Conservation (phyloP, 1,140 invertebrate species). For the Capitella teleta region DNA sequence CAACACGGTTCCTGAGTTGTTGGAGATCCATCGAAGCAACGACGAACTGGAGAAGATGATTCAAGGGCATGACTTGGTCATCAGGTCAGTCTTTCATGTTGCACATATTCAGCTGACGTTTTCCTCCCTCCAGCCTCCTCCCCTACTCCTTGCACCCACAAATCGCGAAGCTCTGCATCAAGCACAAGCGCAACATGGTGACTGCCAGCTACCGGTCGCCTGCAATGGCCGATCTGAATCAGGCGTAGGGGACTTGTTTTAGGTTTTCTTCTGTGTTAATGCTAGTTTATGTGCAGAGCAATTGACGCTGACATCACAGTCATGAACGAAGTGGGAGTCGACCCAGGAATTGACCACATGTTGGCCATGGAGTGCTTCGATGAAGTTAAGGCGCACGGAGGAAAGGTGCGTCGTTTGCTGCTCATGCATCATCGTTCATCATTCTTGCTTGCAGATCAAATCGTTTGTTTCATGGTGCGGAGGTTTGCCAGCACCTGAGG, state of each 20-base stretch:
- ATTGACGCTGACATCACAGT: conserved; percentile 75
- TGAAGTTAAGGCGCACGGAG: conserved; percentile 63
- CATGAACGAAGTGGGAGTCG: conserved; percentile 90
- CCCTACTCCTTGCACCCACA: conserved; percentile 80
- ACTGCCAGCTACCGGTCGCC: conserved; percentile 90
- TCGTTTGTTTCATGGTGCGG: conserved; percentile 97
- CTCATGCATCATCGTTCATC: background rate
- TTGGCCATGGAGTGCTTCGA: conserved; percentile 95
- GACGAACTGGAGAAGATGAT: conserved; percentile 63
- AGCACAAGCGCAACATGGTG: conserved; percentile 76
- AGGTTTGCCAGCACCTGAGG: conserved; percentile 87
- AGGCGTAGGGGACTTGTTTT: conserved; percentile 50
- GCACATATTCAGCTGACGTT: too few relatives aligned
- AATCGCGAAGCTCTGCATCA: conserved; percentile 74
- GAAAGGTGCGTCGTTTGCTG: conserved; percentile 39
- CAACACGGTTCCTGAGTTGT: conserved; percentile 66
- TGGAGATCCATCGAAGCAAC: conserved; percentile 63
- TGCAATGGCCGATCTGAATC: conserved; percentile 66
- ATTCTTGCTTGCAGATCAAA: conserved; percentile 43
- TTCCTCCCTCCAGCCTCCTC: conserved; percentile 55
- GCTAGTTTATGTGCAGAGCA: conserved; percentile 48
- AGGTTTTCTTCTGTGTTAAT: background rate
- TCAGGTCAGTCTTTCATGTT: conserved; percentile 48
- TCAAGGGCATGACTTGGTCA: conserved; percentile 61
- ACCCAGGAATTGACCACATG: conserved; percentile 96